Evolutionary conservation across 2,113 vertebrate genomes (phyloP).

Genomic region (Cyrtonyx montezumae): DNA sequence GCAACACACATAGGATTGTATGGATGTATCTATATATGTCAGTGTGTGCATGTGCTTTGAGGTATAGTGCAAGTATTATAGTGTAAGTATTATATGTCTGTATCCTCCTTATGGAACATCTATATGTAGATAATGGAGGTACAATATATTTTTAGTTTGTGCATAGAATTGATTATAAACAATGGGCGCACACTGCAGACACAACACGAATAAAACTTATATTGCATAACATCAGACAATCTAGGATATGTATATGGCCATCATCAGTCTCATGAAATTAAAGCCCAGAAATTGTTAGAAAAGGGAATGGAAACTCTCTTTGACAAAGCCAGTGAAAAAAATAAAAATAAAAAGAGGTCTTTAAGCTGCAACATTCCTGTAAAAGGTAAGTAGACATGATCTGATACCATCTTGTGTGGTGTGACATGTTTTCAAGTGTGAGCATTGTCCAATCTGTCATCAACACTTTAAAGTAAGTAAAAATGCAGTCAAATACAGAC

Average conservation of each 20-base stretch:
- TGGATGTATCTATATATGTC: background rate
- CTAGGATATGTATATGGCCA: background rate
- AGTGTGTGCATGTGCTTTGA: background rate
- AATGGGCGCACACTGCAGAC: background rate
- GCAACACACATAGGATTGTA: background rate
- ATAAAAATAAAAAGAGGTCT: background rate
- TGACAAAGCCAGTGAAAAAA: background rate
- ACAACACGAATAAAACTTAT: rapidly evolving
- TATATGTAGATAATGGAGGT: background rate
- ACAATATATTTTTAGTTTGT: background rate
- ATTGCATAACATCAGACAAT: background rate
- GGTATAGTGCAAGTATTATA: no score
- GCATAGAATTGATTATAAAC: background rate
- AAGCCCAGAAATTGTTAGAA: background rate
- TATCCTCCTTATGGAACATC: background rate
- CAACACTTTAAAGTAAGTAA: background rate
- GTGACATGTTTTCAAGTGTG: rapidly evolving
- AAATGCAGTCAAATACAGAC: background rate
- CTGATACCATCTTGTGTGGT: background rate
- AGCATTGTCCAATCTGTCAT: background rate
- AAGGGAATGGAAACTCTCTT: background rate
- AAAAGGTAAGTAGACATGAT: background rate
- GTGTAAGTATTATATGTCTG: background rate
- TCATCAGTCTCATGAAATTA: background rate
- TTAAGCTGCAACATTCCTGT: background rate